Percentiles rank a stretch among this genome's conserved stretches.
Conservation (phyloP, 2,113 vertebrate genomes). For the Falco punctatus region DNA sequence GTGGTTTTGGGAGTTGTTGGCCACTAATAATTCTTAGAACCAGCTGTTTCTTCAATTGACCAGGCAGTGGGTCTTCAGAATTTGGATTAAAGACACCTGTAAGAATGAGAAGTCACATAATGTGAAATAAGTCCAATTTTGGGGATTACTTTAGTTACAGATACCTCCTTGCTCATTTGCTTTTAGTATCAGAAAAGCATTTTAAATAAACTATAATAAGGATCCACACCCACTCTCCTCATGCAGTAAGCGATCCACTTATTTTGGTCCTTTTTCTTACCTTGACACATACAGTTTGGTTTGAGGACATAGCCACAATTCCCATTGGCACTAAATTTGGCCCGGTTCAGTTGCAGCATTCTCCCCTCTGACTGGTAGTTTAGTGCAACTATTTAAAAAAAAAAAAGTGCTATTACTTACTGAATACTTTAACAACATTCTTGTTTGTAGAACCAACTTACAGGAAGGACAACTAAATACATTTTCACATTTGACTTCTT, state of each 20-base stretch:
- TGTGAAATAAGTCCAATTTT: neutral
- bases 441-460: neutral
- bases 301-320: conserved; percentile 96
- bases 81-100: conserved; percentile 91
- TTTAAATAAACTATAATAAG: neutral
- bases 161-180: neutral
- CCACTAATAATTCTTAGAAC: conserved; percentile 94
- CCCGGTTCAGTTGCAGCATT: conserved; percentile 94
- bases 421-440: neutral
- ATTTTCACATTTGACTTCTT: neutral
- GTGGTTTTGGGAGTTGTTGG: conserved; percentile 96
- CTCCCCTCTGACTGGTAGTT: conserved; percentile 98
- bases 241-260: neutral
- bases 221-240: neutral
- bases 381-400: conserved; percentile 83
- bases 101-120: neutral
- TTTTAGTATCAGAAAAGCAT: neutral
- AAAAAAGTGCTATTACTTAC: neutral
- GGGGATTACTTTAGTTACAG: neutral
- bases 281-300: conserved; percentile 92
- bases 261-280: conserved; percentile 62
- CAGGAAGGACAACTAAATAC: neutral
- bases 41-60: conserved; percentile 91
- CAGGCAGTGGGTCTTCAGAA: conserved; percentile 87
- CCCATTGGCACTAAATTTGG: conserved; percentile 94